A percentile compares a stretch with the other conserved stretches of the same genome.
Evolutionary conservation across 2,888 invertebrate species (phyloP).

Genomic region (Sipunculus nudus): DNA sequence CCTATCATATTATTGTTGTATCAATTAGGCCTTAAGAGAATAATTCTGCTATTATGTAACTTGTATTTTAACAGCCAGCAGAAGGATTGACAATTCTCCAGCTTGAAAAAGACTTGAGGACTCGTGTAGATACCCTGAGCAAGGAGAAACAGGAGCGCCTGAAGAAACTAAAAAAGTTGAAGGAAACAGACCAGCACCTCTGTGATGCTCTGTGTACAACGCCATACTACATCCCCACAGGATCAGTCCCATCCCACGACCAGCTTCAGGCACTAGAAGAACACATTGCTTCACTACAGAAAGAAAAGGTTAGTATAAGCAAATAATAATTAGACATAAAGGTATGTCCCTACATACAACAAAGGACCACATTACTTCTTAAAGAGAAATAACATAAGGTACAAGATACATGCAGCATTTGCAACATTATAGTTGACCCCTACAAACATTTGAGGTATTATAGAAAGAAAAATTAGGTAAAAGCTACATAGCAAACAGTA

Average conservation of each 20-base stretch:
- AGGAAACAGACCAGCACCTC: slow-evolving; percentile 53
- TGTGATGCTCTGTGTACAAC: slow-evolving; percentile 59
- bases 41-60: neutral
- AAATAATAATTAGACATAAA: too few species aligned
- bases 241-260: slow-evolving; percentile 54
- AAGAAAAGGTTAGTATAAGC: slow-evolving; percentile 59
- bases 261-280: slow-evolving; percentile 56
- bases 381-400: too few species aligned
- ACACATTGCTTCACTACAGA: slow-evolving; percentile 56
- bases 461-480: too few species aligned
- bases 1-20: too few species aligned
- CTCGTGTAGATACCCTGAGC: slow-evolving; percentile 47
- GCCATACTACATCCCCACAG: slow-evolving; percentile 60
- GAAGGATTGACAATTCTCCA: slow-evolving; percentile 47
- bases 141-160: slow-evolving; percentile 57
- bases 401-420: too few species aligned
- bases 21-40: too few species aligned
- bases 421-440: too few species aligned
- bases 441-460: too few species aligned
- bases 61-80: slow-evolving; percentile 18
- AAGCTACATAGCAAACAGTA: too few species aligned
- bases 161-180: slow-evolving; percentile 49
- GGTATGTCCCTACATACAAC: too few species aligned
- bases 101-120: slow-evolving; percentile 51
- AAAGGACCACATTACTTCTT: too few species aligned